Percentiles rank a stretch among this genome's conserved stretches.
phyloP scores from a whole-genome alignment of 1,140 invertebrate species.

The Monomorium pharaonis region DNA sequence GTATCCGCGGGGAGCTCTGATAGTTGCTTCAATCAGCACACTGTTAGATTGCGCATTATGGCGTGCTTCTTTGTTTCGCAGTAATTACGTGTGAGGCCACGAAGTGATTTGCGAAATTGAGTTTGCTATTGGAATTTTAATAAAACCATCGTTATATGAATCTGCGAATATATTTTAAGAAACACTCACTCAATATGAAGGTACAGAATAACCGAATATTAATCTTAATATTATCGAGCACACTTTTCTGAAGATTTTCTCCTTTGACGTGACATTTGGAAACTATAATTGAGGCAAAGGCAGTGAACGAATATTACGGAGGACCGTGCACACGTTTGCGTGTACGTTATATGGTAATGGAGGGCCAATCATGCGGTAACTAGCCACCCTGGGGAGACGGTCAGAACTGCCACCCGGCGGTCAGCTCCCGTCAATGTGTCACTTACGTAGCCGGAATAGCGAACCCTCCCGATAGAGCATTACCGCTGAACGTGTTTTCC shows the following conservation, averaged over 20 bases:
- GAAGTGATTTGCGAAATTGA: neutral
- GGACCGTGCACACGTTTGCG: slow-evolving; percentile 72
- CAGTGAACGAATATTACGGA: slow-evolving; percentile 63
- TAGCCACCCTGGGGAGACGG: slow-evolving; percentile 83
- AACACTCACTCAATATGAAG: neutral
- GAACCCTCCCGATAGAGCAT: slow-evolving; percentile 75
- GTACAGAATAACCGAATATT: neutral
- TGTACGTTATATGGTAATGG: slow-evolving; percentile 84
- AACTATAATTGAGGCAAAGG: slow-evolving; percentile 55
- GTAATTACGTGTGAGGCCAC: slow-evolving; percentile 11
- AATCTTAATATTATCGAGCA: neutral
- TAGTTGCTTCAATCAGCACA: slow-evolving; percentile 36
- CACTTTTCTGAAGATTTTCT: neutral
- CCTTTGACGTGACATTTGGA: slow-evolving; percentile 1
- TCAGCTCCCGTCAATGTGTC: slow-evolving; percentile 85
- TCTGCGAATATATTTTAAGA: neutral
- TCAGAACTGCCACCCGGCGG: slow-evolving; percentile 82
- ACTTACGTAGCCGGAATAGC: slow-evolving; percentile 83
- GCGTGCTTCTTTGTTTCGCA: neutral
- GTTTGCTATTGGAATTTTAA: neutral
- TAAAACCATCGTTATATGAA: neutral
- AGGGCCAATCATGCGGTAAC: slow-evolving; percentile 85
- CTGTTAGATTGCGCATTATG: slow-evolving; percentile 7
- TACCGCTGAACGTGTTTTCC: slow-evolving; percentile 77
- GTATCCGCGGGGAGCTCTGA: slow-evolving; percentile 44